phyloP scores from a whole-genome alignment of 2,113 vertebrate genomes.

The Ciconia boyciana region DNA sequence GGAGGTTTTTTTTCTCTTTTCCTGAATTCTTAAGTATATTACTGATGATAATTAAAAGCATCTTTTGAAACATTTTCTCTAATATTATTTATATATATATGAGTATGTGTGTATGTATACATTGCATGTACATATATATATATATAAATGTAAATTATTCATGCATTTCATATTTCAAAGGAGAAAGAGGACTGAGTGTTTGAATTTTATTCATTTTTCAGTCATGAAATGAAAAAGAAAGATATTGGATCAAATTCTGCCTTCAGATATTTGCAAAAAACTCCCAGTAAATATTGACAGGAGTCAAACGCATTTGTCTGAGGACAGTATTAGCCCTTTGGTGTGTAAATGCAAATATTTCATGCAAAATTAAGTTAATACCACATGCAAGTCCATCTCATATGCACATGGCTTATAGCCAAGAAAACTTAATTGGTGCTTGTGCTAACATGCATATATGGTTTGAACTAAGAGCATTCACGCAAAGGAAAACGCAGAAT shows the following conservation, averaged over 20 bases:
- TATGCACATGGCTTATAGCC: conserved; percentile 67
- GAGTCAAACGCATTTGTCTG: conserved; percentile 18
- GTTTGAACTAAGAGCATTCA: conserved; percentile 64
- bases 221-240: conserved; percentile 58
- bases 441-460: conserved; percentile 76
- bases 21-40: neutral
- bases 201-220: conserved; percentile 53
- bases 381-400: conserved; percentile 73
- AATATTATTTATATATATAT: neutral
- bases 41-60: neutral
- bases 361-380: conserved; percentile 81
- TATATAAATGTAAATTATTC: conserved; percentile 5
- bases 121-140: neutral
- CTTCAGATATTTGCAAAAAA: conserved; percentile 1
- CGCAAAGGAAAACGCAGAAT: conserved; percentile 69
- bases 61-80: conserved; percentile 22
- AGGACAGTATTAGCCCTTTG: neutral
- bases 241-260: conserved; percentile 3
- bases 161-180: conserved; percentile 27
- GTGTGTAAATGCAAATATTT: conserved; percentile 74
- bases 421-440: conserved; percentile 49
- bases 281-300: neutral
- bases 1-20: neutral
- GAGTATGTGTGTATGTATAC: neutral
- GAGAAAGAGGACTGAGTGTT: conserved; percentile 17